phyloP scores from a whole-genome alignment of 1,140 invertebrate genomes.

The Brevipalpus yothersi region DNA sequence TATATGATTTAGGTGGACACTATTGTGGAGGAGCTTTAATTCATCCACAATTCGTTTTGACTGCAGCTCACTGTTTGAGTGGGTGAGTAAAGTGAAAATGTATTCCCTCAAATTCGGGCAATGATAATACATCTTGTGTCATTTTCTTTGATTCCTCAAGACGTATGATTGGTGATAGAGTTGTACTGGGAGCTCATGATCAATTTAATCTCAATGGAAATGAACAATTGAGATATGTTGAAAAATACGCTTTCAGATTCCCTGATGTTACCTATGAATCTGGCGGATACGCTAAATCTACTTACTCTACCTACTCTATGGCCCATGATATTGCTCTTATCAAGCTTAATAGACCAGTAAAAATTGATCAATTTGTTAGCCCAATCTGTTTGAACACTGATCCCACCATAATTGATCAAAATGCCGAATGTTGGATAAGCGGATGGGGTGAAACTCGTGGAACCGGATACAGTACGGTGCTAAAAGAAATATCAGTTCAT shows the following conservation, averaged over 20 bases:
- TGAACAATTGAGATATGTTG: slow-evolving; percentile 11
- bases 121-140: background rate
- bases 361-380: slow-evolving; percentile 24
- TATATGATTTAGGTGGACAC: slow-evolving; percentile 4
- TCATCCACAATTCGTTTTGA: background rate
- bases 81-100: slow-evolving; percentile 11
- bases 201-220: slow-evolving; percentile 8
- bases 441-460: slow-evolving; percentile 11
- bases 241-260: background rate
- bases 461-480: slow-evolving; percentile 8
- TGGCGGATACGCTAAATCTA: slow-evolving; percentile 3
- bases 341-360: slow-evolving; percentile 23
- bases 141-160: slow-evolving; percentile 5
- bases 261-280: no score
- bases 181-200: background rate
- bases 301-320: background rate
- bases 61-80: slow-evolving; percentile 20
- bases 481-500: slow-evolving; percentile 11
- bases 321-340: slow-evolving; percentile 34
- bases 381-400: slow-evolving; percentile 17
- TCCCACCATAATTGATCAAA: slow-evolving; percentile 4
- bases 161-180: background rate
- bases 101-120: background rate
- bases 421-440: slow-evolving; percentile 1
- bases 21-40: background rate